Evolutionary conservation across 2,113 vertebrate genomes (phyloP).

Genomic region (Brienomyrus brachyistius): DNA sequence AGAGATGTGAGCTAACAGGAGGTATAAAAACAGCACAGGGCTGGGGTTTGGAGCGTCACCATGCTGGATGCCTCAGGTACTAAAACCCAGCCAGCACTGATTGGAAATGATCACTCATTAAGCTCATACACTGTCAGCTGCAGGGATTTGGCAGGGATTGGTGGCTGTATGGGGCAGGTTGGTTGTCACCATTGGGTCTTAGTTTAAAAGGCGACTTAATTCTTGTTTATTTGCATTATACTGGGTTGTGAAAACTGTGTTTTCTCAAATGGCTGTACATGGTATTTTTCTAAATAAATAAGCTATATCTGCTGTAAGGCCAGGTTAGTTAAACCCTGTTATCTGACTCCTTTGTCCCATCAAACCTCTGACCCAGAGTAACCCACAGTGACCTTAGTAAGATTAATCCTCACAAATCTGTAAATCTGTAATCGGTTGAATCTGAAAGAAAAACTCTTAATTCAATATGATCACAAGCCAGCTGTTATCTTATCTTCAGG

Average conservation of each 20-base stretch:
- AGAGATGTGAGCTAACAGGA: no score
- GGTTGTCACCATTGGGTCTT: background rate
- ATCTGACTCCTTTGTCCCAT: no score
- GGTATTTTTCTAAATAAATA: background rate
- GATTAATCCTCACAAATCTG: background rate
- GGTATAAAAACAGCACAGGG: no score
- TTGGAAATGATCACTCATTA: no score
- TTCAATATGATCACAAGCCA: background rate
- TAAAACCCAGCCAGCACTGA: no score
- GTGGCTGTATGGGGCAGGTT: background rate
- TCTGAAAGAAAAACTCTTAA: background rate
- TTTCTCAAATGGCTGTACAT: background rate
- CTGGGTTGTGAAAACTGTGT: background rate
- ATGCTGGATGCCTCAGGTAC: no score
- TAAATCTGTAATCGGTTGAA: background rate
- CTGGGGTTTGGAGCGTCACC: no score
- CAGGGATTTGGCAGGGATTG: background rate
- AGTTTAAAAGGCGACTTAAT: background rate
- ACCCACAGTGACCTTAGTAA: background rate
- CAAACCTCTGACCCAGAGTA: background rate
- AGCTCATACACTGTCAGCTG: background rate
- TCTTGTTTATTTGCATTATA: background rate
- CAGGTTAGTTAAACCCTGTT: background rate
- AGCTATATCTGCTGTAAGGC: background rate
- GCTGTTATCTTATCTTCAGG: background rate